Evolutionary conservation across 2,888 invertebrate species (phyloP).

Genomic region (Cataglyphis livida): DNA sequence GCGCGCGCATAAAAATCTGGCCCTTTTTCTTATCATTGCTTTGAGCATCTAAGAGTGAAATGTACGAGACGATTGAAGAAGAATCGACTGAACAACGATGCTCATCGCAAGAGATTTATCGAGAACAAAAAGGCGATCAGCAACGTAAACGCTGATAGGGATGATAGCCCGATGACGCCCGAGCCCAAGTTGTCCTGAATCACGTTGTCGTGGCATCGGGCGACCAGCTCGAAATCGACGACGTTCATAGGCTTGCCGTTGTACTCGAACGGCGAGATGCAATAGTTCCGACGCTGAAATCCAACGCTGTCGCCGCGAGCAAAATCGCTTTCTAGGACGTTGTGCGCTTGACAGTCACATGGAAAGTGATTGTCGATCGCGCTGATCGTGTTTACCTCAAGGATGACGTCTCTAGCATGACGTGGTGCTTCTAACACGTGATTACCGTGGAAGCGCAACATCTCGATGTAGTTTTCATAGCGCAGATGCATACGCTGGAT

Average conservation of each 20-base stretch:
- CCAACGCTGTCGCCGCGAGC: constrained; percentile 88
- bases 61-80: neutral
- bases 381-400: constrained; percentile 90
- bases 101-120: constrained; percentile 61
- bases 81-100: neutral
- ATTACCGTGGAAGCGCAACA: constrained; percentile 92
- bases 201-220: constrained; percentile 90
- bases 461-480: constrained; percentile 90
- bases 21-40: neutral
- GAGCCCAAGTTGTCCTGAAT: constrained; percentile 89
- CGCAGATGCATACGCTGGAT: constrained; percentile 89
- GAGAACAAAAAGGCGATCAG: constrained; percentile 55
- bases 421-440: constrained; percentile 92
- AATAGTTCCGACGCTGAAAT: constrained; percentile 90
- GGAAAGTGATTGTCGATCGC: constrained; percentile 94
- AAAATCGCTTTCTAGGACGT: constrained; percentile 91
- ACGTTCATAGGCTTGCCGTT: constrained; percentile 92
- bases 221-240: constrained; percentile 89
- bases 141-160: constrained; percentile 53
- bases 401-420: constrained; percentile 89
- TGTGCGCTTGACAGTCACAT: constrained; percentile 94
- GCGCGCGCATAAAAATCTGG: neutral
- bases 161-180: constrained; percentile 66
- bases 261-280: constrained; percentile 94
- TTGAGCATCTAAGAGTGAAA: neutral